phyloP scores from a whole-genome alignment of 2,888 invertebrate genomes.

The Drosophila vallismaia region DNA sequence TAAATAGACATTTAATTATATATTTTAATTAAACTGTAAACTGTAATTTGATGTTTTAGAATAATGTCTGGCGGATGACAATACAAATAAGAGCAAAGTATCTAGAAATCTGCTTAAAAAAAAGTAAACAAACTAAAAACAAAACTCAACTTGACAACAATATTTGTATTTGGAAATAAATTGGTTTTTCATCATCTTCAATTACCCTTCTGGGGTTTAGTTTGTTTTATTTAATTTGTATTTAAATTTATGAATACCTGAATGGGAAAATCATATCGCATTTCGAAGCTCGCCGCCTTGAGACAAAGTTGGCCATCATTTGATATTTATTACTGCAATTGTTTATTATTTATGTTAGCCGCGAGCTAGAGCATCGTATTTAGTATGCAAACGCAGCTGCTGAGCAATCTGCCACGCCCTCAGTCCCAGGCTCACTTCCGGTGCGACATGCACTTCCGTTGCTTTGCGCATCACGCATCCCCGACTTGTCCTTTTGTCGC shows the following conservation, averaged over 20 bases:
- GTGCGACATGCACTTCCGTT: slow-evolving; percentile 77
- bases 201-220: slow-evolving; percentile 3
- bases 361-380: slow-evolving; percentile 58
- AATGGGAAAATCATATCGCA: slow-evolving; percentile 19
- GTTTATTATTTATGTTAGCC: slow-evolving; percentile 63
- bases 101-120: neutral
- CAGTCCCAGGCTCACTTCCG: slow-evolving; percentile 51
- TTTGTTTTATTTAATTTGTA: neutral
- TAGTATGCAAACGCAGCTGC: slow-evolving; percentile 67
- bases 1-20: slow-evolving; percentile 52
- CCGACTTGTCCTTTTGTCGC: slow-evolving; percentile 58
- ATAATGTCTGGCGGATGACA: slow-evolving; percentile 9
- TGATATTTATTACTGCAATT: slow-evolving; percentile 54
- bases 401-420: slow-evolving; percentile 15
- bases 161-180: neutral
- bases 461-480: slow-evolving; percentile 58
- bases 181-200: neutral
- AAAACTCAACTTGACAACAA: neutral
- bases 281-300: slow-evolving; percentile 20
- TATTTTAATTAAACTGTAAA: slow-evolving; percentile 55
- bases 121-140: neutral
- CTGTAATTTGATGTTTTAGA: slow-evolving; percentile 15
- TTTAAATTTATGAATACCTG: neutral
- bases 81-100: slow-evolving; percentile 22
- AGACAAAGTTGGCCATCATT: slow-evolving; percentile 47